phyloP scores from a whole-genome alignment of 2,797 vertebrate genomes.

The Cottoperca gobio region DNA sequence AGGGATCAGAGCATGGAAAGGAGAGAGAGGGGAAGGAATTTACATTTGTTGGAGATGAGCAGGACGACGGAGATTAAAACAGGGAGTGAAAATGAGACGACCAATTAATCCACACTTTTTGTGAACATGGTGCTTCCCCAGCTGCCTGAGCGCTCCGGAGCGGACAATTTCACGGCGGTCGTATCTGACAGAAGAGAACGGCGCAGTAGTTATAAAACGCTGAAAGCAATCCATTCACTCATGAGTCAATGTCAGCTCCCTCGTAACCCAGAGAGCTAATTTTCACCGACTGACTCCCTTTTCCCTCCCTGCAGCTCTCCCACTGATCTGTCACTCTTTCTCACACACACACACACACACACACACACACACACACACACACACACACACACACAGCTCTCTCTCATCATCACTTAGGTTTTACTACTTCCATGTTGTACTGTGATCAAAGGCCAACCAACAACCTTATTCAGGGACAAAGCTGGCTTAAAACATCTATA shows the following conservation, averaged over 20 bases:
- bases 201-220: conserved; percentile 46
- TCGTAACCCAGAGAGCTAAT: conserved; percentile 58
- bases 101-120: conserved; percentile 32
- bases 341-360: neutral
- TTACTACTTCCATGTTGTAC: conserved; percentile 5
- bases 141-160: conserved; percentile 22
- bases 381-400: neutral
- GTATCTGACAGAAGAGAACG: conserved; percentile 37
- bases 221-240: conserved; percentile 57
- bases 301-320: conserved; percentile 38
- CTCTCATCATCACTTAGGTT: conserved; percentile 17
- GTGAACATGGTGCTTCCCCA: conserved; percentile 7
- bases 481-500: neutral
- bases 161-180: conserved; percentile 35
- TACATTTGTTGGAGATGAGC: neutral
- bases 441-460: neutral
- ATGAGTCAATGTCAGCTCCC: conserved; percentile 64
- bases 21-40: neutral
- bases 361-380: conserved; percentile 18
- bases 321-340: conserved; percentile 42
- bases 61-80: conserved; percentile 25
- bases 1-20: neutral
- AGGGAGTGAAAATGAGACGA: conserved; percentile 33
- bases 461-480: neutral
- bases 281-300: conserved; percentile 47